phyloP scores from a whole-genome alignment of 1,140 invertebrate genomes.

The Drosophila trapezifrons region DNA sequence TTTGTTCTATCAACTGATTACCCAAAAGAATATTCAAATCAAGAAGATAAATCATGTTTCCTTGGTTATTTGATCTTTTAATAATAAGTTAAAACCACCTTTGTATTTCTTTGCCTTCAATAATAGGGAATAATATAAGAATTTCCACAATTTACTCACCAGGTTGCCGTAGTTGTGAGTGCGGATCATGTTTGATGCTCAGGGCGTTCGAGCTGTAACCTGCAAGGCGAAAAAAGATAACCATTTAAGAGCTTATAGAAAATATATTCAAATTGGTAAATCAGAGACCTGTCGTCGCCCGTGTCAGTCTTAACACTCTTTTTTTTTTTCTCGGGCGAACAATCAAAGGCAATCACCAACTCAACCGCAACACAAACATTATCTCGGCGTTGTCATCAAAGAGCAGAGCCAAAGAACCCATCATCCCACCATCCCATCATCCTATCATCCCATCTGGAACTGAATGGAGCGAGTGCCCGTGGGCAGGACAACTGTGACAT shows the following conservation, averaged over 20 bases:
- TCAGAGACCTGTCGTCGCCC: slow-evolving; percentile 32
- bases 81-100: too few relatives aligned
- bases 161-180: slow-evolving; percentile 93
- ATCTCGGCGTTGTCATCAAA: slow-evolving; percentile 74
- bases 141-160: slow-evolving; percentile 86
- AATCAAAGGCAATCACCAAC: slow-evolving; percentile 76
- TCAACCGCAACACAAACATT: slow-evolving; percentile 78
- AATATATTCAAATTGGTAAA: slow-evolving; percentile 39
- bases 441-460: slow-evolving; percentile 15
- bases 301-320: slow-evolving; percentile 46
- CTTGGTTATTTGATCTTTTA: too few relatives aligned
- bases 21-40: too few relatives aligned
- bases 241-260: slow-evolving; percentile 2
- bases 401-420: slow-evolving; percentile 20
- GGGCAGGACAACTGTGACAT: slow-evolving; percentile 68
- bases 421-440: too few relatives aligned
- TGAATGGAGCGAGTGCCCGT: slow-evolving; percentile 19
- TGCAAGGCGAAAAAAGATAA: slow-evolving; percentile 85
- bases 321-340: slow-evolving; percentile 34
- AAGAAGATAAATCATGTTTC: too few relatives aligned
- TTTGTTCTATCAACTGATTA: too few relatives aligned
- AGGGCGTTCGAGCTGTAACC: slow-evolving; percentile 91
- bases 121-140: too few relatives aligned
- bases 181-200: slow-evolving; percentile 90
- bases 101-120: slow-evolving; percentile 1